These are phyloP conservation scores for Gallinago nigripennis DNA, from an alignment of 2,797 vertebrate species.

Conservation along the genomic window DNA sequence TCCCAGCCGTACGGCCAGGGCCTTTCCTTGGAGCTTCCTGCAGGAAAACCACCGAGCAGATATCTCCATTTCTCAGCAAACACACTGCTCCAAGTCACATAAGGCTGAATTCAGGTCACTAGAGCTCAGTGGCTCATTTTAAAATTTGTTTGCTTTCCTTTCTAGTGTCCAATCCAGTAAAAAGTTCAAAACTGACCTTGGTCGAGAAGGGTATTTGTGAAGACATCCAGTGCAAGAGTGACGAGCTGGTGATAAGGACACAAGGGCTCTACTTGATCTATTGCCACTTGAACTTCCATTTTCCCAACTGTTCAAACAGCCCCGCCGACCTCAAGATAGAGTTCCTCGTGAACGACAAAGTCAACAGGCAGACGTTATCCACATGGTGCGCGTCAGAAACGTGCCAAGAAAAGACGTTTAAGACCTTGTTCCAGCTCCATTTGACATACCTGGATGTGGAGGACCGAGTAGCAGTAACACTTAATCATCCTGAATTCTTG, in stretches of 20 bases:
- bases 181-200: slow-evolving; percentile 69
- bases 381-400: slow-evolving; percentile 53
- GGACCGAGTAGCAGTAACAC: slow-evolving; percentile 58
- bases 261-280: slow-evolving; percentile 77
- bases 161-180: slow-evolving; percentile 63
- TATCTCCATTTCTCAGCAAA: neutral
- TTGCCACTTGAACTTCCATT: slow-evolving; percentile 75
- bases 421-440: slow-evolving; percentile 68
- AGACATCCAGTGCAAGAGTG: slow-evolving; percentile 42
- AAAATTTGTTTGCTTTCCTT: neutral
- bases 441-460: slow-evolving; percentile 43
- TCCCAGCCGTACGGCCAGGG: neutral
- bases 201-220: slow-evolving; percentile 50
- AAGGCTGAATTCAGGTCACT: neutral
- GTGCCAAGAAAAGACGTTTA: slow-evolving; percentile 33
- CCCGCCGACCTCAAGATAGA: slow-evolving; percentile 60
- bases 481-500: slow-evolving; percentile 64
- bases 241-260: slow-evolving; percentile 62
- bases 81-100: neutral
- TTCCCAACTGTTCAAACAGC: slow-evolving; percentile 54
- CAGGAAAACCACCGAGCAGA: neutral
- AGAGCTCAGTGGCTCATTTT: neutral
- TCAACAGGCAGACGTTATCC: slow-evolving; percentile 48
- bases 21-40: neutral
- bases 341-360: slow-evolving; percentile 57